Conservation (phyloP, 1,140 invertebrate species). For the Temnothorax longispinosus region DNA sequence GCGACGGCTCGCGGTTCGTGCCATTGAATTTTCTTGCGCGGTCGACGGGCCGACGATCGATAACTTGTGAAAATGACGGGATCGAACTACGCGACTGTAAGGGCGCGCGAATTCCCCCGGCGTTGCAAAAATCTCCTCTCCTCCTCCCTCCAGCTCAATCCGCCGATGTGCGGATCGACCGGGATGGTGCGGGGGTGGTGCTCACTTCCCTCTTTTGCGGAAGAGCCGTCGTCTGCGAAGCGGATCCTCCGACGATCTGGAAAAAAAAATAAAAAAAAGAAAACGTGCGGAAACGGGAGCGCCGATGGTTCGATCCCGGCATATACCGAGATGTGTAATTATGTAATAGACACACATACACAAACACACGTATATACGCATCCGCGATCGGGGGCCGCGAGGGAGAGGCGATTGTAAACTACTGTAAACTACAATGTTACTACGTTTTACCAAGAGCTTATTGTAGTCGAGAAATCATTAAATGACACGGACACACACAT, state of each 20-base stretch:
- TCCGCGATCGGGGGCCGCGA: conserved; percentile 79
- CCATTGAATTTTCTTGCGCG: conserved; percentile 47
- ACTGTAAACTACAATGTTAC: conserved; percentile 86
- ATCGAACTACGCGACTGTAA: conserved; percentile 70
- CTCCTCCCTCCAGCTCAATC: conserved; percentile 8
- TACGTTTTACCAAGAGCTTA: conserved; percentile 87
- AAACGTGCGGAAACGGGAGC: not conserved
- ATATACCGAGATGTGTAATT: conserved; percentile 77
- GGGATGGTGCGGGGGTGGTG: no score
- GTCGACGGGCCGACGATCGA: conserved; percentile 33
- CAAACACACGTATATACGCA: conserved; percentile 1
- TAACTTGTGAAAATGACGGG: conserved; percentile 76
- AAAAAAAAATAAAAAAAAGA: not conserved
- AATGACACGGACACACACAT: conserved; percentile 66
- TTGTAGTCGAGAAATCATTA: conserved; percentile 85
- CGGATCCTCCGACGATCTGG: not conserved
- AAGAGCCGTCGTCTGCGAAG: not conserved
- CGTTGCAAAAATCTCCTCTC: not conserved
- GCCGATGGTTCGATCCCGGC: conserved; percentile 79
- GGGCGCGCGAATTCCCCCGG: not conserved
- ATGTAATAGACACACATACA: conserved; percentile 80
- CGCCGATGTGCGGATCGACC: not conserved
- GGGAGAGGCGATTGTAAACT: conserved; percentile 82
- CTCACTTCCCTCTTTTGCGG: not conserved
- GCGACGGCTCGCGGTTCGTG: conserved; percentile 41